Evolutionary conservation across 2,888 invertebrate genomes (phyloP), one percentile per base, ranked within the genome.

Genomic region (Rhagium mordax): DNA sequence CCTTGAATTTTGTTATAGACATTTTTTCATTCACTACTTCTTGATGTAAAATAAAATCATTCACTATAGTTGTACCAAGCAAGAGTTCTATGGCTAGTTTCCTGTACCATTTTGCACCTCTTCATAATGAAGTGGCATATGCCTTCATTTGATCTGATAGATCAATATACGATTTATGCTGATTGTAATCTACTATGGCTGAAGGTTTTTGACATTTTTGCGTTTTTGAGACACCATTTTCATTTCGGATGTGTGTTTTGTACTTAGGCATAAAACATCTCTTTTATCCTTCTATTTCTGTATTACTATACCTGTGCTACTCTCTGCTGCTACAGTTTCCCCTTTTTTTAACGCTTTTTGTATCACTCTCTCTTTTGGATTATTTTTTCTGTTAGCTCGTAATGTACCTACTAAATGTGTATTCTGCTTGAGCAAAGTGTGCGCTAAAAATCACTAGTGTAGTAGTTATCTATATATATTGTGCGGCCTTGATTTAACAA

Each of bases 61-160:
- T 81, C 70, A 82, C 78, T 20, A 79, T 53, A 10, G 75, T 67
- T 21, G 74, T 72, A 15, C 78, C 81, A 21, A 78, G 18, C 51
- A 83, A 71, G 16, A 81, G 55, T 69, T 84, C 83, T 49, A 83
- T 75, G 20, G 78, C 80, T 29, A 84, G 29, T 66, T 83, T 83
- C 20, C 78, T 60, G 59, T 83, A 81, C 84, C 84, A 84, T 70
- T 82, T 81, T 6, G 82, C 67, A 3, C 79, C 79, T 74, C 77
- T 81, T 51, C 81, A 69, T 24, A 83, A 74, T 55, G 81, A 77
- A 47, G 81, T 76, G 51, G 72, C 70, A 59, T 81, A 79, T 20
- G 79, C 51, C 51, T 80, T 78, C 68, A 81, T 79, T 74, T 84
- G 84, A 60, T 85, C 81, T 3, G 81, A 83, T 20, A 81, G 27